Evolutionary conservation across 2,888 invertebrate species (phyloP), one percentile per base, ranked within the genome.

Genomic region (Thereva nobilitata): DNA sequence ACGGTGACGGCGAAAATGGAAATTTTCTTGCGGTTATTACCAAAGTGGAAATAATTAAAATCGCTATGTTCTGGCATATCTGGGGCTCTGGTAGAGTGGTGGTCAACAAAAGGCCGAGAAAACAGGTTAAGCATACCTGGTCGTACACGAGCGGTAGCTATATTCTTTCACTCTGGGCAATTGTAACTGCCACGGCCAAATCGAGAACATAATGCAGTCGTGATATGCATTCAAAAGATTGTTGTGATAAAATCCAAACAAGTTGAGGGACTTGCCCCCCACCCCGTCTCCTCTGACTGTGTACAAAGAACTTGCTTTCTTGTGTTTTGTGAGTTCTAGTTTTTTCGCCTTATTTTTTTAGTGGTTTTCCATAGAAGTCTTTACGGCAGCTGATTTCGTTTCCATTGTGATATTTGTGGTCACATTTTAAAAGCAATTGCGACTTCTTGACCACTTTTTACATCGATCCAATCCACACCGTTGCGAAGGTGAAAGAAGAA

Each of bases 241-340:
- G 44, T 44, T 56, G 56, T 44, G 56, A 56, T 56, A 56, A 56
- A 56, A 56, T 56, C 42, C 44, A 56, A 56, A 56, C 56, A 42
- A 44, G 56, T 44, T 8, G 9, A 23, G 23, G 23, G 23, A 23
- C 23, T 2, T 23, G 23, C 23, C 23, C 23, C 23, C 23, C 1
- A 23, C 23, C 23, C 23, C 23, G 23, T 1, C 23, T 23, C 23
- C 23, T 23, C 1, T 23, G 23, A 2, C 23, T 2, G 1, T 2
- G 23, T 23, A 23, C 23, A 23, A 23, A 23, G 23, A 23, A 23
- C 23, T 23, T 2, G 23, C 23, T 23, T 23, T 23, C 23, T 23
- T 23, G 23, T 23, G 23, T 23, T 23, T 23, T 23, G 23, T 23
- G 23, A 23, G 23, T 23, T 23, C 23, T 23, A 23, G 23, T 23